Percentiles rank a stretch among this genome's conserved stretches.
Evolutionary conservation across 2,797 vertebrate species (phyloP).

Genomic region (Aeoliscus strigatus): DNA sequence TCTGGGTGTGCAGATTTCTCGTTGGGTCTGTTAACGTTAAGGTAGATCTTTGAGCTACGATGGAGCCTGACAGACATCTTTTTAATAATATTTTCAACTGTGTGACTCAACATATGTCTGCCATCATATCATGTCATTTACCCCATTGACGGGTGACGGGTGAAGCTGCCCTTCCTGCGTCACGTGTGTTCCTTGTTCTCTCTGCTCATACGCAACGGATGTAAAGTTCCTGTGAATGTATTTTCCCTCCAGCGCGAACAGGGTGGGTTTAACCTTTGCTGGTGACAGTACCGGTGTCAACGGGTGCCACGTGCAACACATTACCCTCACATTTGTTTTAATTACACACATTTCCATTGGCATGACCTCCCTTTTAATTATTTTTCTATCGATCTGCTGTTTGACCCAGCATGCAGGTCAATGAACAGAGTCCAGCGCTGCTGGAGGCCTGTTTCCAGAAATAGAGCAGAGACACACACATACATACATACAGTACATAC

Average conservation of each 20-base stretch:
- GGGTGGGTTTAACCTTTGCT: constrained; percentile 18
- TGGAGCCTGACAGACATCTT: too few relatives aligned
- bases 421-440: constrained; percentile 30
- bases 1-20: too few relatives aligned
- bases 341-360: constrained; percentile 67
- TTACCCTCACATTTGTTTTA: constrained; percentile 52
- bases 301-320: constrained; percentile 32
- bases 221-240: neutral
- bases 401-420: constrained; percentile 53
- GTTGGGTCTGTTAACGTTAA: too few relatives aligned
- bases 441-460: constrained; percentile 13
- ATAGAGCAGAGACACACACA: constrained; percentile 7
- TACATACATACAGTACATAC: constrained; percentile 7
- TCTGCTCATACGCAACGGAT: neutral
- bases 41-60: too few relatives aligned
- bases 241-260: neutral
- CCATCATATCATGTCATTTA: too few relatives aligned
- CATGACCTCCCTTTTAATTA: constrained; percentile 67
- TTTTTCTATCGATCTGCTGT: constrained; percentile 66
- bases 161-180: too few relatives aligned
- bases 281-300: constrained; percentile 27
- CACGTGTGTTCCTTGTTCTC: too few relatives aligned
- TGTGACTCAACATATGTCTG: too few relatives aligned
- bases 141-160: too few relatives aligned
- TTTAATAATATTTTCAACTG: too few relatives aligned